Evolutionary conservation across 2,888 invertebrate genomes (phyloP), one percentile per base, ranked within the genome.

Genomic region (Idaea biselata): DNA sequence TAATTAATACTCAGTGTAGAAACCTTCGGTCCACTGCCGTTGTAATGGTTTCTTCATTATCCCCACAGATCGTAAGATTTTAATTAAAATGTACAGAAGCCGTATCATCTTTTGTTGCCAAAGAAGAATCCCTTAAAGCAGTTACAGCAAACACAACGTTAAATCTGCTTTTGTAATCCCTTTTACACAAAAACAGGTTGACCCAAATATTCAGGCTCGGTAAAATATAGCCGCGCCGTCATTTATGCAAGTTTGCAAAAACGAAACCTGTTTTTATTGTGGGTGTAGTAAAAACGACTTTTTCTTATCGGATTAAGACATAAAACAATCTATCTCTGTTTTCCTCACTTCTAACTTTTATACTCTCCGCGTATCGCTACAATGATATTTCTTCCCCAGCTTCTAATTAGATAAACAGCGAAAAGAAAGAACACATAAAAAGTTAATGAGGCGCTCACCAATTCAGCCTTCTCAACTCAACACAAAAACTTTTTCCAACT

Each of bases 111-210:
- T 89, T 88, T 87, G 84, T 82, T 82, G 82, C 80, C 80, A 80
- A 84, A 82, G 83, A 84, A 85, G 86, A 84, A 84, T 86, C 81
- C 79, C 79, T 82, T 82, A 81, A 83, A 86, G 79, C 84, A 86
- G 85, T 89, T 86, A 86, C 82, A 87, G 74, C 87, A 86, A 86
- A 88, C 89, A 89, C 84, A 88, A 89, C 84, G 87, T 86, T 84
- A 85, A 89, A 89, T 89, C 88, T 88, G 86, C 89, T 89, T 88
- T 85, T 88, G 87, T 88, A 87, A 89, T 89, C 83, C 85, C 83
- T 80, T 87, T 89, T 89, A 89, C 84, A 87, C 87, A 91, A 91
- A 91, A 91, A 88, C 91, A 91, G 86, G 87, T 89, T 90, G 91
- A 91, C 91, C 91, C 87, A 87, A 92, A 91, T 91, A 88, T 88